Percentiles rank a stretch among this genome's conserved stretches.
Evolutionary conservation across 1,140 invertebrate species (phyloP).

Genomic region (Orchesella cincta): DNA sequence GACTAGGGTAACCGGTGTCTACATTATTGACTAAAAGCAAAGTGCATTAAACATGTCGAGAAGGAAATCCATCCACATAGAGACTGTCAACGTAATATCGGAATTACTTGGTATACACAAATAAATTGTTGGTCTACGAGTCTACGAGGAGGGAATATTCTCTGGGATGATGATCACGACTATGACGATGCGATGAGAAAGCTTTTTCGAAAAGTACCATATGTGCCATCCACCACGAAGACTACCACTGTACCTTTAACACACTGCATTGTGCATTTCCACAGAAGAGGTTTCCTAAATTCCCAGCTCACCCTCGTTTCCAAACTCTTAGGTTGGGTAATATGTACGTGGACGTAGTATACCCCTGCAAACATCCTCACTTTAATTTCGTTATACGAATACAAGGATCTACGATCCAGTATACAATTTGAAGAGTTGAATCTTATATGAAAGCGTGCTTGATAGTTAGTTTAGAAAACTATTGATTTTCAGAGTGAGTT

Average conservation of each 20-base stretch:
- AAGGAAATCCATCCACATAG: background rate
- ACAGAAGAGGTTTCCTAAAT: background rate
- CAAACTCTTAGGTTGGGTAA: too few relatives aligned
- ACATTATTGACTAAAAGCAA: background rate
- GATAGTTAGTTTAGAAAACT: slow-evolving; percentile 17
- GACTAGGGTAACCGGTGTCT: background rate
- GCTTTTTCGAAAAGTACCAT: slow-evolving; percentile 22
- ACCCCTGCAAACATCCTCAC: background rate
- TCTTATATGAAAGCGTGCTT: too few relatives aligned
- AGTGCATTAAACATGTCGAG: background rate
- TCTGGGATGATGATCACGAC: background rate
- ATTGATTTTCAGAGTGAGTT: slow-evolving; percentile 22
- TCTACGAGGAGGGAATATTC: background rate
- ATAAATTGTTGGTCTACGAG: background rate
- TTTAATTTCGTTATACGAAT: background rate
- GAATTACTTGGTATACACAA: background rate
- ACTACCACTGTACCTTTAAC: too few relatives aligned
- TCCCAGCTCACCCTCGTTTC: slow-evolving; percentile 18
- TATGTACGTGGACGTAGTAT: too few relatives aligned
- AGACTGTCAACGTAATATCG: slow-evolving; percentile 6
- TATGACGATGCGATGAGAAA: slow-evolving; percentile 16
- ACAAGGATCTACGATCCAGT: background rate
- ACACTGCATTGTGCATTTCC: background rate
- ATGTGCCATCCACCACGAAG: slow-evolving; percentile 21
- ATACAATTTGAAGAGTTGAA: background rate